These are phyloP conservation scores for Platalea minor DNA, from an alignment of 2,797 vertebrate genomes.

Conservation along the genomic window DNA sequence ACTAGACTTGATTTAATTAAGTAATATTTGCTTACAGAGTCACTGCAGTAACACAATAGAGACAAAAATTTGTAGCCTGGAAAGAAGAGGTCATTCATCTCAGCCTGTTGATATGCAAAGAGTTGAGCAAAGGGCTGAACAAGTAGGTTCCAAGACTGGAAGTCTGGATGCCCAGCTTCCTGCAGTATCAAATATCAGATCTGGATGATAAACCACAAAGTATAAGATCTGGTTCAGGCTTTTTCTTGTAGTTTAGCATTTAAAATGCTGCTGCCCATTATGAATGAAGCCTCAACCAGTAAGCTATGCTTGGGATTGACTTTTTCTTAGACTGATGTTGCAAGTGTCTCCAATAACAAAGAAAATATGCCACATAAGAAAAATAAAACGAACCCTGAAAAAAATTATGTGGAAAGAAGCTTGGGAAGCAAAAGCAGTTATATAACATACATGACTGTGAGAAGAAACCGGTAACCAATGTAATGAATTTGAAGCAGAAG, in stretches of 20 bases:
- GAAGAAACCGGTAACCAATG: not conserved
- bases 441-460: rapidly evolving
- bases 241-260: not conserved
- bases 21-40: not conserved
- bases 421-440: not conserved
- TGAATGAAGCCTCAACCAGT: not conserved
- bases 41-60: not conserved
- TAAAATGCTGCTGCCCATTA: not conserved
- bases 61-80: not conserved
- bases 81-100: not conserved
- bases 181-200: not conserved
- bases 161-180: not conserved
- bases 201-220: not conserved
- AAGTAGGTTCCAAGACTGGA: not conserved
- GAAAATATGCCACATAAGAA: not conserved
- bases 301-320: rapidly evolving
- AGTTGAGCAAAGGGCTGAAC: not conserved
- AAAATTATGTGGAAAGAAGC: not conserved
- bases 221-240: not conserved
- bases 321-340: not conserved
- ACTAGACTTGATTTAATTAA: not conserved
- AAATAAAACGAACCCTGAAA: not conserved
- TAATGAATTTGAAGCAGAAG: not conserved
- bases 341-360: not conserved
- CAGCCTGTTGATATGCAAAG: not conserved